Evolutionary conservation across 1,140 invertebrate species (phyloP).

Genomic region (Drosophila rufa): DNA sequence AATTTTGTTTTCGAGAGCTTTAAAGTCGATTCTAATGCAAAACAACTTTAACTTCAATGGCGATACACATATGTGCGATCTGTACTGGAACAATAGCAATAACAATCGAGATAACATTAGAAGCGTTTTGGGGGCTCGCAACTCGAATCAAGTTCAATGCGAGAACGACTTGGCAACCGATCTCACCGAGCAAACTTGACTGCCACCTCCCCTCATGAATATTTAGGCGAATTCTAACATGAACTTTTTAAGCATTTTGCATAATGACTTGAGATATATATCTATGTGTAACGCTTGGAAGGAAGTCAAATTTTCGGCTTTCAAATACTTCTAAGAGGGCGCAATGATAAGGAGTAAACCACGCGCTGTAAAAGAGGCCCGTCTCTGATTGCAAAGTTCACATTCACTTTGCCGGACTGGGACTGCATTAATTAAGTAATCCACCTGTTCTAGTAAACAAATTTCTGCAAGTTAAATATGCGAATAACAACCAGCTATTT

Average conservation of each 20-base stretch:
- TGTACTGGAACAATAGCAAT: constrained; percentile 35
- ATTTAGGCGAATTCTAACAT: constrained; percentile 43
- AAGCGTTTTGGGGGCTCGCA: constrained; percentile 68
- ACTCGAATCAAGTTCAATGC: constrained; percentile 57
- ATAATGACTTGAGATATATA: constrained; percentile 46
- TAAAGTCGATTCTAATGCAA: constrained; percentile 40
- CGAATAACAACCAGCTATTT: constrained; percentile 56
- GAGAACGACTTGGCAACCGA: constrained; percentile 45
- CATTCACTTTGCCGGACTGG: constrained; percentile 22
- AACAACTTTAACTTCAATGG: constrained; percentile 36
- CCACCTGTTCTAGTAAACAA: constrained; percentile 79
- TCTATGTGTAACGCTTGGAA: constrained; percentile 8
- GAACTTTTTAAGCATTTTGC: constrained; percentile 43
- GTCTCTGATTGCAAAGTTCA: constrained; percentile 21
- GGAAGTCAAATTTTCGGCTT: constrained; percentile 27
- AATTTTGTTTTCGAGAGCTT: constrained; percentile 20
- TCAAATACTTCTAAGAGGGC: constrained; percentile 18
- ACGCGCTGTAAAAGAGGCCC: constrained; percentile 5
- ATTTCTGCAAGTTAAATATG: constrained; percentile 67
- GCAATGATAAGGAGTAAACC: neutral
- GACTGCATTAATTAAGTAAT: constrained; percentile 43
- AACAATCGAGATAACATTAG: constrained; percentile 41
- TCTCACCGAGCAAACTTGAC: constrained; percentile 38
- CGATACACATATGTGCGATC: neutral
- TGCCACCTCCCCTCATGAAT: constrained; percentile 63